These are phyloP conservation scores for Sphyrna mokarran DNA, from an alignment of 2,113 vertebrate genomes.

Conservation along the genomic window DNA sequence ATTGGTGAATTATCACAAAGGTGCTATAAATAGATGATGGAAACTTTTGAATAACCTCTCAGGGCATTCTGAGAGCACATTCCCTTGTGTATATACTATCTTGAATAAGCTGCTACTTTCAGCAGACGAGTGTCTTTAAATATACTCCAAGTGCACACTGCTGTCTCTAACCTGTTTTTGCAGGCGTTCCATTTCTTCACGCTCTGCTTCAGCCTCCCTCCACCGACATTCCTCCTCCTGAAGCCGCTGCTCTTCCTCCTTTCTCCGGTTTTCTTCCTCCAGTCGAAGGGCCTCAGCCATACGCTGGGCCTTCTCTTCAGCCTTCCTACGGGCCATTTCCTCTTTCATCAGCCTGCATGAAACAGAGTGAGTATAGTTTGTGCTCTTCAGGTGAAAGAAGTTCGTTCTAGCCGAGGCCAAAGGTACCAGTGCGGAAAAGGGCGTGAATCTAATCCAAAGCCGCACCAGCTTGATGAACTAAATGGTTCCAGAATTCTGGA, in stretches of 20 bases:
- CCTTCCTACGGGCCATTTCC: conserved; percentile 66
- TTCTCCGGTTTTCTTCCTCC: conserved; percentile 61
- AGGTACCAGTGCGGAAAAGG: neutral
- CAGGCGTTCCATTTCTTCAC: conserved; percentile 75
- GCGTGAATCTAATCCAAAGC: neutral
- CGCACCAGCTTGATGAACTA: neutral
- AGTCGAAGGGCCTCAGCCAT: conserved; percentile 64
- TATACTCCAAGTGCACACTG: no score
- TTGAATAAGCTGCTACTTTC: no score
- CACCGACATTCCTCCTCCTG: conserved; percentile 58
- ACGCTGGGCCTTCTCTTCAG: conserved; percentile 60
- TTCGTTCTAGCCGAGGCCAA: neutral
- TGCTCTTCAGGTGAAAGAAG: neutral
- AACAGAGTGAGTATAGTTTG: neutral
- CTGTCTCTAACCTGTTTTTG: conserved; percentile 73
- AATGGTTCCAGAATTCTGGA: neutral
- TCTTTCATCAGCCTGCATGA: conserved; percentile 61
- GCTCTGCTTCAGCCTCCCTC: conserved; percentile 52
- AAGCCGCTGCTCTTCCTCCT: conserved; percentile 55
- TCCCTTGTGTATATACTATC: no score
- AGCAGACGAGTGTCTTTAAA: no score
- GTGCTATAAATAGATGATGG: no score
- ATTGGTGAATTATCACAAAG: no score
- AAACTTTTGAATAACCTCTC: no score
- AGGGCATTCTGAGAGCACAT: no score